Base-by-base conservation (phyloP, 2,797 vertebrate species). In the Sphenopsis melanotis region DNA sequence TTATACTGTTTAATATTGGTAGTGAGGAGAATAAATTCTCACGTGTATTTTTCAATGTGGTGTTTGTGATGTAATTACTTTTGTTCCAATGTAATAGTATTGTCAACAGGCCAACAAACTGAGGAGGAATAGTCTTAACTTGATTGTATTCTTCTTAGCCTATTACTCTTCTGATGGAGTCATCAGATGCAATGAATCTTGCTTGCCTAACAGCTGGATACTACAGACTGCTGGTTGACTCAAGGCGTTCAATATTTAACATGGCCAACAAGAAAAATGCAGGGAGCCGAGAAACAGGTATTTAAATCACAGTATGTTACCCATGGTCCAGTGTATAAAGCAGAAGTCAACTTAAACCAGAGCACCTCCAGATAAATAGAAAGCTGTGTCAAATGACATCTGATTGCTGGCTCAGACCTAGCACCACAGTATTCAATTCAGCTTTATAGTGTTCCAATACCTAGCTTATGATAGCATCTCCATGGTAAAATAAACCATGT, bases 151-250 rank as follows among this genome's bases (percentile, higher is more conserved):
- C 95, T 98, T 95, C 97, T 91, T 97, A 99, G 99, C 99, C 99
- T 95, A 99, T 99, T 97, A 99, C 98, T 64, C 98, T 99, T 52
- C 96, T 99, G 97, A 99, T 99, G 99, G 99, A 99, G 96, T 98
- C 99, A 63, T 99, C 98, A 39, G 99, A 99, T 82, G 99, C 99
- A 84, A 99, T 99, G 99, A 99, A 99, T 98, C 98, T 99, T 97
- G 99, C 99, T 89, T 99, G 99, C 97, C 97, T 99, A 97, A 99
- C 99, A 56, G 99, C 99, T 82, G 99, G 99, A 72, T 99, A 99
- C 96, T 99, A 99, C 96, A 98, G 98, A 96, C 97, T 99, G 76
- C 98, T 99, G 87, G 99, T 99, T 93, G 99, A 99, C 97, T 99
- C 99, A 79, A 98, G 99, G 56, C 98, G 99, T 82, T 99, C 99